These are phyloP conservation scores for Tetanocera ferruginea DNA, from an alignment of 2,888 invertebrate species.

Conservation along the genomic window DNA sequence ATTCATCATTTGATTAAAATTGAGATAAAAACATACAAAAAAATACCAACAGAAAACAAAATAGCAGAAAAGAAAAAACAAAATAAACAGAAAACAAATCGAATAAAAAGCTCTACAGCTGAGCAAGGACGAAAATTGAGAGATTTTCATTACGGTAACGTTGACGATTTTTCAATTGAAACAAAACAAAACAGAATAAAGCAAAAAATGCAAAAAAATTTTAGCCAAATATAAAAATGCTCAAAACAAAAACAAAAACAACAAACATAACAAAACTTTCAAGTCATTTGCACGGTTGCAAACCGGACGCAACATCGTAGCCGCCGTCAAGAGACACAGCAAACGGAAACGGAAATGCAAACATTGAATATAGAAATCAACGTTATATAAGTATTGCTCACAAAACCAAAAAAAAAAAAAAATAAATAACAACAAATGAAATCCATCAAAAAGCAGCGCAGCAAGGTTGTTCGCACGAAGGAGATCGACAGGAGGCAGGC, in stretches of 20 bases:
- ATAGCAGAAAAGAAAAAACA: background rate
- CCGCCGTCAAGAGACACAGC: background rate
- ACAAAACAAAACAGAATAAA: slow-evolving; percentile 1
- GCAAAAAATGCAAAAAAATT: background rate
- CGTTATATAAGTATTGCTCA: background rate
- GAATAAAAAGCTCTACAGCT: background rate
- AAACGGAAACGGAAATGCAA: slow-evolving; percentile 3
- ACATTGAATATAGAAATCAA: slow-evolving; percentile 22
- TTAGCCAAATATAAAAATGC: background rate
- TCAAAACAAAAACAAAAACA: slow-evolving; percentile 5
- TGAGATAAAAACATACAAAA: background rate
- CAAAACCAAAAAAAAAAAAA: background rate
- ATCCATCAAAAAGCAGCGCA: slow-evolving; percentile 13
- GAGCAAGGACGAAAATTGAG: slow-evolving; percentile 27
- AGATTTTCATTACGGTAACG: slow-evolving; percentile 34
- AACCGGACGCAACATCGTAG: background rate
- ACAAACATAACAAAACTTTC: background rate
- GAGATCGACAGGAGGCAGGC: background rate
- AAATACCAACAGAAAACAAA: slow-evolving; percentile 3
- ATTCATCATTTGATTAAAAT: slow-evolving; percentile 48
- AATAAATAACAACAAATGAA: no score
- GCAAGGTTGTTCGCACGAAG: background rate
- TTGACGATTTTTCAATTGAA: slow-evolving; percentile 31
- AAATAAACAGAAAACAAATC: slow-evolving; percentile 3
- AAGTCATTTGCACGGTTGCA: slow-evolving; percentile 20